Conservation (phyloP, 2,113 vertebrate genomes). For the Tragelaphus buxtoni region DNA sequence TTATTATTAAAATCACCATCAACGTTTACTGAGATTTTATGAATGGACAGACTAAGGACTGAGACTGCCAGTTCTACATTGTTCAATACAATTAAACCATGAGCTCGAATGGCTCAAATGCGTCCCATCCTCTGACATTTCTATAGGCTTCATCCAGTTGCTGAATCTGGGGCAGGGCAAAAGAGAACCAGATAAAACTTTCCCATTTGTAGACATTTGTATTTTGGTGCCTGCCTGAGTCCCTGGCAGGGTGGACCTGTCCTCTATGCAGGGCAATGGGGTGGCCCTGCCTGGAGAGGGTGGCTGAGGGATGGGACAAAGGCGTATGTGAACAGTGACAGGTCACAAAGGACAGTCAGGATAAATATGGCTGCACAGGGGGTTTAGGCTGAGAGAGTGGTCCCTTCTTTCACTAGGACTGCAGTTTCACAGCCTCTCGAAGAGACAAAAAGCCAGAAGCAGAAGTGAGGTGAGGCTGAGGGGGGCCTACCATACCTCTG, state of each 20-base stretch:
- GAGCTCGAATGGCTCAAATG: background rate
- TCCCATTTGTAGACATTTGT: background rate
- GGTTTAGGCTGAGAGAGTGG: background rate
- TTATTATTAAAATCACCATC: background rate
- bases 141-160: background rate
- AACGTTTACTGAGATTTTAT: background rate
- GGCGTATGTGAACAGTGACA: background rate
- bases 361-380: slow-evolving; percentile 14
- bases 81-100: background rate
- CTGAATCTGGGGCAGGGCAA: background rate
- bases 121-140: no score
- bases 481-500: background rate
- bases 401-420: background rate
- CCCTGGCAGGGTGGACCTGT: background rate
- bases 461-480: background rate
- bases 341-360: slow-evolving; percentile 58
- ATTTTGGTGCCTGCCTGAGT: background rate
- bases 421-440: background rate
- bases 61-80: background rate
- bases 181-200: background rate
- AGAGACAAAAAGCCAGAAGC: background rate
- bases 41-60: background rate
- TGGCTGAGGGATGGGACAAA: background rate
- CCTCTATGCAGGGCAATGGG: background rate
- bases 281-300: background rate